Evolutionary conservation across 2,888 invertebrate species (phyloP).

Genomic region (Drosophila dives): DNA sequence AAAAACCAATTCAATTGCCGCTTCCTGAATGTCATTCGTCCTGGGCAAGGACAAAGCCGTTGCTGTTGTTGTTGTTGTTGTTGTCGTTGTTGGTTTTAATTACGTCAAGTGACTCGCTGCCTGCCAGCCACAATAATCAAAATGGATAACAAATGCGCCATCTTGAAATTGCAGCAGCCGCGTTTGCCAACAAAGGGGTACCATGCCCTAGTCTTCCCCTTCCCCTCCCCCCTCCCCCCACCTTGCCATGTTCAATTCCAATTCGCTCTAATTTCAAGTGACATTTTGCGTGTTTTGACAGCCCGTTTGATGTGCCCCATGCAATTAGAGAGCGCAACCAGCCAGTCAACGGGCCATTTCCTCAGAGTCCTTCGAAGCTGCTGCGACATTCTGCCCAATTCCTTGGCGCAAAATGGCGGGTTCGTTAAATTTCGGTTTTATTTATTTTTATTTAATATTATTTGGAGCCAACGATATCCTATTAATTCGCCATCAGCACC

Average conservation of each 20-base stretch:
- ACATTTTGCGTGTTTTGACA: constrained; percentile 66
- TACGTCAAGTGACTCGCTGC: constrained; percentile 73
- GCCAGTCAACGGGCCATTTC: background rate
- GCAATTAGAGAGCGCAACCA: constrained; percentile 47
- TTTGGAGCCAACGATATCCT: constrained; percentile 2
- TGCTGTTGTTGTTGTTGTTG: constrained; percentile 3
- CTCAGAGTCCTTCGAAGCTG: background rate
- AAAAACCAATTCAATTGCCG: constrained; percentile 60
- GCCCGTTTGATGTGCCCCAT: constrained; percentile 63
- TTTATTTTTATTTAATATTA: background rate
- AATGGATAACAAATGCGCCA: constrained; percentile 78
- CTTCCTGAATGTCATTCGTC: constrained; percentile 76
- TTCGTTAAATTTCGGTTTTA: constrained; percentile 17
- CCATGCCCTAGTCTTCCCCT: background rate
- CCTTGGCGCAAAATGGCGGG: constrained; percentile 28
- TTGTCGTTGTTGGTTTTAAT: constrained; percentile 62
- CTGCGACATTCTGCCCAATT: background rate
- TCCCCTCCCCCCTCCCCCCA: background rate
- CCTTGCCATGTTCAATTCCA: too few relatives aligned
- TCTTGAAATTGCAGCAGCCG: constrained; percentile 47
- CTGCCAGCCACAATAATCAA: constrained; percentile 68
- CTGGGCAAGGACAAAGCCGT: constrained; percentile 22
- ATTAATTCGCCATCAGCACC: constrained; percentile 3
- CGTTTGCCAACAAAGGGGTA: constrained; percentile 18
- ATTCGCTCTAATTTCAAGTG: constrained; percentile 54